Percentiles rank a stretch among this genome's conserved stretches.
These are phyloP conservation scores for Avahi laniger DNA, from an alignment of 2,797 vertebrate genomes.

Conservation along the genomic window DNA sequence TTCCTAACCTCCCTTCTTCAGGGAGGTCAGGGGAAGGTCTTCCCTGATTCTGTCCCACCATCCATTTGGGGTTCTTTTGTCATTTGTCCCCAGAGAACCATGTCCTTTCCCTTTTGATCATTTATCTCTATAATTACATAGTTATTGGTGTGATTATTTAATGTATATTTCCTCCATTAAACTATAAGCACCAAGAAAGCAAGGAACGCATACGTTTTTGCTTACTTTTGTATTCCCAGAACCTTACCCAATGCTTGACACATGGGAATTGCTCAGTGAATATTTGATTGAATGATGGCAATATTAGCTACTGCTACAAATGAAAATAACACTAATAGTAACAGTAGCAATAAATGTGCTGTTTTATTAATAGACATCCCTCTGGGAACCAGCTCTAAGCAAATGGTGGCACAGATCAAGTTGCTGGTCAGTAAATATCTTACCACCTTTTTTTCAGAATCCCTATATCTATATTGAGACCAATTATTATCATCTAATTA, in stretches of 20 bases:
- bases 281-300: background rate
- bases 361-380: background rate
- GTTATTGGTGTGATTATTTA: background rate
- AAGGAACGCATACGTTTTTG: background rate
- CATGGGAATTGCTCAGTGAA: background rate
- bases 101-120: background rate
- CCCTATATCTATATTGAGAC: background rate
- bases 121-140: constrained; percentile 13
- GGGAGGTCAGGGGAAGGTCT: background rate
- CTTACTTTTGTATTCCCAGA: constrained; percentile 9
- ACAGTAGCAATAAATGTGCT: background rate
- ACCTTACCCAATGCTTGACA: background rate
- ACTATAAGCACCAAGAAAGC: background rate
- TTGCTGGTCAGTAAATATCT: constrained; percentile 3
- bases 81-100: constrained; percentile 2
- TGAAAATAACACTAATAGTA: constrained; percentile 6
- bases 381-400: background rate
- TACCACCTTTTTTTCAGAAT: background rate
- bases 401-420: background rate
- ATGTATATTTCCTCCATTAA: background rate
- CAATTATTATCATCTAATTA: constrained; percentile 1
- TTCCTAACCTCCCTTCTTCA: background rate
- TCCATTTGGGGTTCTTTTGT: background rate
- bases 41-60: background rate
- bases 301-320: constrained; percentile 26